phyloP scores from a whole-genome alignment of 2,797 vertebrate genomes.

The Sebastes variabilis region DNA sequence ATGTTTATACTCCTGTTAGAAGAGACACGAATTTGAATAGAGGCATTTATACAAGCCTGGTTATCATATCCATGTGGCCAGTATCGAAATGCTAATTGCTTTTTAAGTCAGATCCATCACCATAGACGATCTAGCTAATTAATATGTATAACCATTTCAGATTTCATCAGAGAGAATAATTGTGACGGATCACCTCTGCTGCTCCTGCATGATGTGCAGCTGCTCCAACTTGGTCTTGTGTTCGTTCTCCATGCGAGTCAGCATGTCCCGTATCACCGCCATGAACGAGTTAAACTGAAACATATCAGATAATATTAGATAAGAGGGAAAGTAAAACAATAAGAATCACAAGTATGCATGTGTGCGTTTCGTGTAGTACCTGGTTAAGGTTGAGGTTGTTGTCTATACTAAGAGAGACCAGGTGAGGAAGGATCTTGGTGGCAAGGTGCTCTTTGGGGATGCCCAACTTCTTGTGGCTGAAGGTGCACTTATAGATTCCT shows the following conservation, averaged over 20 bases:
- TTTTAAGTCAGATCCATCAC: neutral
- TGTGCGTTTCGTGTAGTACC: constrained; percentile 75
- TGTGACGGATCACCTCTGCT: constrained; percentile 88
- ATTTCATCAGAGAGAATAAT: neutral
- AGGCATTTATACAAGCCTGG: neutral
- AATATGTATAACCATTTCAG: neutral
- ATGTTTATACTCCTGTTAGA: constrained; percentile 87
- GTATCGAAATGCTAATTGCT: neutral
- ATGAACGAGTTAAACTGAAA: constrained; percentile 98
- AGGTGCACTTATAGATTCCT: constrained; percentile 99
- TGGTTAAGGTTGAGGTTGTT: constrained; percentile 98
- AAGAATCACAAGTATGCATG: neutral
- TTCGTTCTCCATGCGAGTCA: constrained; percentile 92
- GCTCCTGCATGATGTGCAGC: constrained; percentile 96
- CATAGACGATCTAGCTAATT: neutral
- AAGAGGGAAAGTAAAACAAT: neutral
- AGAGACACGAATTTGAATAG: neutral
- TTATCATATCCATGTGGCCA: neutral
- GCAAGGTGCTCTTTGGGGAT: constrained; percentile 98
- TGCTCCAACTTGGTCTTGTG: constrained; percentile 99
- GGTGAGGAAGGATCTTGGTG: constrained; percentile 92
- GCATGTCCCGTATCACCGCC: constrained; percentile 96
- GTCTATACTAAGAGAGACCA: constrained; percentile 97
- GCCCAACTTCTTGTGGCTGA: constrained; percentile 97
- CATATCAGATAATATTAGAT: neutral